These are phyloP conservation scores for Muntiacus muntjak DNA, from an alignment of 2,113 vertebrate species.

Conservation along the genomic window DNA sequence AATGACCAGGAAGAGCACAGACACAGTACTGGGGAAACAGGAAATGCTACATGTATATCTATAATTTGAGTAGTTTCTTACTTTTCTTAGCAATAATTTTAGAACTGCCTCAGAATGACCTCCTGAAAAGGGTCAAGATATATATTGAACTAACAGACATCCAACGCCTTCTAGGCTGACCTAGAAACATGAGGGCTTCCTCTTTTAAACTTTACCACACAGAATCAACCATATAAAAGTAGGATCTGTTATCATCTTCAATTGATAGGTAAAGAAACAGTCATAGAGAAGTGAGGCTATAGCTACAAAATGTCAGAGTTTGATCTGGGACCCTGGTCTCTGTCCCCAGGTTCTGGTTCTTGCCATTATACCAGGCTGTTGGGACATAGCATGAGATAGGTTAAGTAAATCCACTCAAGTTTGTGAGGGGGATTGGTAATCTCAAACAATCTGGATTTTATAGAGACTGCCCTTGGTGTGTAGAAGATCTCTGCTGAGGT, in stretches of 20 bases:
- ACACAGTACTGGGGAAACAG: background rate
- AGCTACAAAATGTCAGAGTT: background rate
- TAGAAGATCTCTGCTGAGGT: background rate
- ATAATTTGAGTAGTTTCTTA: background rate
- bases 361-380: background rate
- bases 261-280: background rate
- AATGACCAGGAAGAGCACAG: background rate
- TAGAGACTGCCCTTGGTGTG: background rate
- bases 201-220: background rate
- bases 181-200: background rate
- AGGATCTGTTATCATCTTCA: background rate
- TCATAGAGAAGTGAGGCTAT: background rate
- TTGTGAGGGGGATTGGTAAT: background rate
- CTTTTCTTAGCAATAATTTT: constrained; percentile 19
- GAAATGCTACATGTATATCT: background rate
- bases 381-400: background rate
- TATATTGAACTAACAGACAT: background rate
- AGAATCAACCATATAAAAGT: background rate
- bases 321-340: background rate
- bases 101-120: background rate
- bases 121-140: background rate
- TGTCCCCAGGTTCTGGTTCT: background rate
- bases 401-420: background rate
- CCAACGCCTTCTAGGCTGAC: background rate
- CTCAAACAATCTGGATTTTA: background rate